phyloP scores from a whole-genome alignment of 1,140 invertebrate genomes.

The Eumaeus atala region DNA sequence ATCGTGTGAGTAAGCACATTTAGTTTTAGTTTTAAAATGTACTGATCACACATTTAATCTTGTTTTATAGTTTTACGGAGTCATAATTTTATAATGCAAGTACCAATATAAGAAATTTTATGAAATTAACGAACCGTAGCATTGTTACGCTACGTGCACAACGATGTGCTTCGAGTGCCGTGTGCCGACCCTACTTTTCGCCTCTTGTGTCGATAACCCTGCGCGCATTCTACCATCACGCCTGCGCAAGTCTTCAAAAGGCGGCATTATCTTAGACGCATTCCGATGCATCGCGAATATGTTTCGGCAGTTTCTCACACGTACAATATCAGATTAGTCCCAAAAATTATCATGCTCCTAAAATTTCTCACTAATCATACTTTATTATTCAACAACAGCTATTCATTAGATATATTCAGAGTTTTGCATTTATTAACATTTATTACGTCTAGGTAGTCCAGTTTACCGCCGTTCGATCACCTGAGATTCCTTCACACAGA shows the following conservation, averaged over 20 bases:
- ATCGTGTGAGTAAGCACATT: not conserved
- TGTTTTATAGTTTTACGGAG: not conserved
- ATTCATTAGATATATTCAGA: not conserved
- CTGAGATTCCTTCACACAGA: constrained; percentile 59
- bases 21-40: not conserved
- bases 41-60: not conserved
- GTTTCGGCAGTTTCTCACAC: constrained; percentile 34
- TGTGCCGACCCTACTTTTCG: constrained; percentile 60
- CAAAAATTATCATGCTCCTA: not conserved
- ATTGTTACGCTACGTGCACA: constrained; percentile 52
- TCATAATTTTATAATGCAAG: not conserved
- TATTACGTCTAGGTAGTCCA: constrained; percentile 31
- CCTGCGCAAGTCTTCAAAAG: constrained; percentile 56
- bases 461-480: constrained; percentile 45
- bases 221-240: constrained; percentile 59
- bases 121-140: constrained; percentile 55
- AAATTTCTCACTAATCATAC: not conserved
- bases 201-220: constrained; percentile 69
- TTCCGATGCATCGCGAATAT: constrained; percentile 51
- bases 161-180: constrained; percentile 36
- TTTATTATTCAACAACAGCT: not conserved
- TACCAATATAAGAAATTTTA: constrained; percentile 2
- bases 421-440: constrained; percentile 11
- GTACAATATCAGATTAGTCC: not conserved
- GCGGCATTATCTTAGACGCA: constrained; percentile 55